Percentiles rank a stretch among this genome's conserved stretches.
Conservation (phyloP, 2,113 vertebrate species). For the Pica pica region DNA sequence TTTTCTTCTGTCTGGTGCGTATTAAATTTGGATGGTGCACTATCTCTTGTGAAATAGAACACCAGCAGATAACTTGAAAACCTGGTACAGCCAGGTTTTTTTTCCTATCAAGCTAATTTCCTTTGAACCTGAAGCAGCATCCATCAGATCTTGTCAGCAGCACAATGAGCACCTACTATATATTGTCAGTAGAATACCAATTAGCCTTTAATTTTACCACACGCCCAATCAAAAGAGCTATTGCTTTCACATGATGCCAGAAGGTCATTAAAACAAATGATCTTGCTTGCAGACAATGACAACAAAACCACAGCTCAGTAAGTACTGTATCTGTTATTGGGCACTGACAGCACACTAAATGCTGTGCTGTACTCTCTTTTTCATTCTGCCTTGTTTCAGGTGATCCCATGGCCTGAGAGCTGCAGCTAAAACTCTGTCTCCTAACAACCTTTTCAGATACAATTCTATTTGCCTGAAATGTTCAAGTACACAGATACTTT, state of each 20-base stretch:
- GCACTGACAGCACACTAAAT: neutral
- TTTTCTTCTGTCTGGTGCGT: neutral
- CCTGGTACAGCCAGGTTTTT: neutral
- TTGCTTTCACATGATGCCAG: constrained; percentile 52
- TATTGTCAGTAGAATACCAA: constrained; percentile 51
- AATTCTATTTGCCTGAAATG: neutral
- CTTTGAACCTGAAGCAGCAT: constrained; percentile 34
- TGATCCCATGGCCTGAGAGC: neutral
- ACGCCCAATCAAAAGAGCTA: constrained; percentile 35
- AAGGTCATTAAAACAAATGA: constrained; percentile 64
- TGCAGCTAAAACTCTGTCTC: neutral
- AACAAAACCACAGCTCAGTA: constrained; percentile 32
- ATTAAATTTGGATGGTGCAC: constrained; percentile 4
- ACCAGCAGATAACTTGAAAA: constrained; percentile 8
- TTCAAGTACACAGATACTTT: neutral
- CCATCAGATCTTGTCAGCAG: constrained; percentile 51
- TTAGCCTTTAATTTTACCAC: constrained; percentile 57
- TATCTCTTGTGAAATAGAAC: constrained; percentile 21
- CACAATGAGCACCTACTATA: constrained; percentile 43
- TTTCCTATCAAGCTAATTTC: constrained; percentile 33
- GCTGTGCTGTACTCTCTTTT: neutral
- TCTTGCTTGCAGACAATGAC: constrained; percentile 39
- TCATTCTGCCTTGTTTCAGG: neutral
- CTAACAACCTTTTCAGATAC: neutral
- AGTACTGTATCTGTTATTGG: neutral